Conservation (phyloP, 2,888 invertebrate genomes). For the Nemoura dubitans region DNA sequence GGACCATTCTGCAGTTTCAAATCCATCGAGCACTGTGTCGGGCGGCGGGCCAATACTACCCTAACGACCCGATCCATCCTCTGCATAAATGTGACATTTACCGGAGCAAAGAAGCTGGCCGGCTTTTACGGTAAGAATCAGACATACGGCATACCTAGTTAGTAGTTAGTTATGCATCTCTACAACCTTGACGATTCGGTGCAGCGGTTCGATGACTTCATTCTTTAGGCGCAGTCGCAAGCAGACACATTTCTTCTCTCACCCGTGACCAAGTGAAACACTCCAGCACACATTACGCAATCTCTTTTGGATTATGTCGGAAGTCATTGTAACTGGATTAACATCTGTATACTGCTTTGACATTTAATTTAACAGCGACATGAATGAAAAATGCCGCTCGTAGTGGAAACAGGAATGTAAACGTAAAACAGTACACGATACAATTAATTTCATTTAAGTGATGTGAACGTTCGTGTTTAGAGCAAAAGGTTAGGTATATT, state of each 20-base stretch:
- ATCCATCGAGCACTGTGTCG: constrained; percentile 86
- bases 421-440: neutral
- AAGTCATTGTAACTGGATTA: constrained; percentile 7
- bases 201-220: neutral
- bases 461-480: neutral
- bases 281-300: neutral
- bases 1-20: constrained; percentile 92
- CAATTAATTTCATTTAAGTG: neutral
- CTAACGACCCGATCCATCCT: constrained; percentile 73
- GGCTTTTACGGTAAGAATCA: constrained; percentile 78
- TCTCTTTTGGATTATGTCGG: constrained; percentile 21
- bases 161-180: constrained; percentile 33
- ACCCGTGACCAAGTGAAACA: neutral
- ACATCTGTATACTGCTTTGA: neutral
- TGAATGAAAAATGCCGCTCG: neutral
- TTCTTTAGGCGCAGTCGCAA: neutral
- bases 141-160: too few relatives aligned
- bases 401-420: neutral
- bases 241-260: neutral
- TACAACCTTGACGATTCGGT: neutral
- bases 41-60: constrained; percentile 82
- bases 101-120: constrained; percentile 86
- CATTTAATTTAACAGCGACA: neutral
- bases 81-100: constrained; percentile 94
- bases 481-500: neutral